Evolutionary conservation across 1,140 invertebrate species (phyloP), one percentile per base, ranked within the genome.

Genomic region (Drosophila arawakana): DNA sequence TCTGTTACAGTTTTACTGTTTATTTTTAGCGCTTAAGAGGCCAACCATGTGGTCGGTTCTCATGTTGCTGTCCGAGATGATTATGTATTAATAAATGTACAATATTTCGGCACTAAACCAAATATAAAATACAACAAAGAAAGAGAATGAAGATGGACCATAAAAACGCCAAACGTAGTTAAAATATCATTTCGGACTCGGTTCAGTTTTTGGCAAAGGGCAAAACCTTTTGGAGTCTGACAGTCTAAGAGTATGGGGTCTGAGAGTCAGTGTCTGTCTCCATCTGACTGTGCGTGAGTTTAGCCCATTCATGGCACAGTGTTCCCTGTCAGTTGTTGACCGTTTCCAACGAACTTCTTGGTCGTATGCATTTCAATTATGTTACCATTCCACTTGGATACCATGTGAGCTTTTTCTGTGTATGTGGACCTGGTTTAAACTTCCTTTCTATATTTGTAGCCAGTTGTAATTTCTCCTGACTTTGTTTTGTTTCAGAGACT

Each of bases 51-150:
- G 81, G 77, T 59, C 70, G 54, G 67, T 67, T 79, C 82, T 85
- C 83, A 76, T 76, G 80, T 77, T 77, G 77, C 80, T 62, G 76
- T 68, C 80, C 69, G 66, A 74, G 68, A 83, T 74, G 80, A 83
- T 88, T 86, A 88, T 82, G 82, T 83, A 83, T 83, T 88, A 86
- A 86, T 86, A 86, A 88, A 86, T 83, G 76, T 79, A 82, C 78
- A 61, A 86, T 78, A 78, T 84, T 81, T 77, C 35, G 78, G 54
- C 70, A 72, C 57, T 70, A 85, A 73, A 49, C 47, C 13, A 35
- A 73, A 13, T 25, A 43, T 30, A 44, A 34, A 52, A 18, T 8
- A 34, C 46, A 37, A 30, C 9, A 41, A 55, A 66, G 13, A 75
- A 37, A 49, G 11, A 21, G 10, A 21, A 49, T 49, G 50, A 54